phyloP scores from a whole-genome alignment of 1,140 invertebrate species.

The Leptinotarsa lineolata region DNA sequence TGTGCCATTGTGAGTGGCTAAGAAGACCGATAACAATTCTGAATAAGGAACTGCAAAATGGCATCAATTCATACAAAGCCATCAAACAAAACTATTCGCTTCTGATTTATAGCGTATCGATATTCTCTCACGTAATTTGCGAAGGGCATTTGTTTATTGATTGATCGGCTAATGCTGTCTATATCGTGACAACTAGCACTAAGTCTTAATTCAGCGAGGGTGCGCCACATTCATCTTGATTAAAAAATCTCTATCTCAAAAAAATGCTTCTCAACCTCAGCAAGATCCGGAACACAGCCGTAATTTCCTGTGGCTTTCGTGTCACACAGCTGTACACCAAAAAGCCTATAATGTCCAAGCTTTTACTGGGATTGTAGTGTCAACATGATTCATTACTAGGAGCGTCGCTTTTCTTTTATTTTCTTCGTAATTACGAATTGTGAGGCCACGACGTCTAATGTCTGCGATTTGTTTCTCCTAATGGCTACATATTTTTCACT shows the following conservation, averaged over 20 bases:
- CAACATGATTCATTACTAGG: slow-evolving; percentile 47
- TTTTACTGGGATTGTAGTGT: slow-evolving; percentile 49
- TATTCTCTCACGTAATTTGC: too few species aligned
- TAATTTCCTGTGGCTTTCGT: slow-evolving; percentile 51
- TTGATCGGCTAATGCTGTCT: slow-evolving; percentile 44
- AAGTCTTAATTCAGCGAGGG: slow-evolving; percentile 51
- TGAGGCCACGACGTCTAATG: background rate
- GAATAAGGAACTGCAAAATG: too few species aligned
- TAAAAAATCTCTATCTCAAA: slow-evolving; percentile 53
- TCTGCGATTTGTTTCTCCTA: slow-evolving; percentile 22
- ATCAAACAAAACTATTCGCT: too few species aligned
- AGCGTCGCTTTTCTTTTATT: slow-evolving; percentile 31
- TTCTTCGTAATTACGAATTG: slow-evolving; percentile 19
- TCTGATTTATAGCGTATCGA: too few species aligned
- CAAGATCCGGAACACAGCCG: slow-evolving; percentile 45
- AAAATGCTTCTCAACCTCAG: slow-evolving; percentile 48
- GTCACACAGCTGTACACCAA: slow-evolving; percentile 46
- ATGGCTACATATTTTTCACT: slow-evolving; percentile 16
- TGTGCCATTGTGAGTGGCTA: too few species aligned
- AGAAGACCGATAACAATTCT: too few species aligned
- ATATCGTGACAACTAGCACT: slow-evolving; percentile 51
- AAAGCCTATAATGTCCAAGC: slow-evolving; percentile 39
- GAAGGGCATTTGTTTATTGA: slow-evolving; percentile 36
- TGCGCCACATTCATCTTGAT: slow-evolving; percentile 53
- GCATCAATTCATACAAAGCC: too few species aligned